Conservation (phyloP, 1,140 invertebrate species). For the Drosophila jambulina region DNA sequence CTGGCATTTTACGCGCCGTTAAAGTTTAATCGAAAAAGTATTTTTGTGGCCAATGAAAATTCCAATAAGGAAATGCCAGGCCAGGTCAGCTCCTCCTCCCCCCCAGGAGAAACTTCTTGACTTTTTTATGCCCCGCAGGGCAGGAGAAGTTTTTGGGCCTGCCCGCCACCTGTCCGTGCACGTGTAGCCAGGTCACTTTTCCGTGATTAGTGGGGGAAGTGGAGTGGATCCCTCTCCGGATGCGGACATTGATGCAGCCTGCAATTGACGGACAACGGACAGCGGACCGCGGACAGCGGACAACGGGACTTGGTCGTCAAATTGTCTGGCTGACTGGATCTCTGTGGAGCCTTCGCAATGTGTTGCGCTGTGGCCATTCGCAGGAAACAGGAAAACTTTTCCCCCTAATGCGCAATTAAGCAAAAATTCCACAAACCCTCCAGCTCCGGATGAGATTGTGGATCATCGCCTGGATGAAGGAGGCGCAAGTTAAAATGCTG, state of each 20-base stretch:
- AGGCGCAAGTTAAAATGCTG: conserved; percentile 23
- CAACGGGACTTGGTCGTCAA: conserved; percentile 21
- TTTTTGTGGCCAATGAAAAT: conserved; percentile 81
- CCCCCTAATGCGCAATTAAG: conserved; percentile 68
- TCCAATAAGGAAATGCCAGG: conserved; percentile 74
- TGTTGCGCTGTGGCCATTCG: conserved; percentile 55
- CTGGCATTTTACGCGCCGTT: conserved; percentile 75
- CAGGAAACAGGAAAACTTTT: conserved; percentile 64
- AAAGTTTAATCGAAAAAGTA: conserved; percentile 83
- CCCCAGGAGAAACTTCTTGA: conserved; percentile 63
- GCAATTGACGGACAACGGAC: conserved; percentile 40
- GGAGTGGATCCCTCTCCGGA: background rate
- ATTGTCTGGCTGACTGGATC: conserved; percentile 18
- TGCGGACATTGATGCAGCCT: conserved; percentile 31
- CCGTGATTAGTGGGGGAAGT: conserved; percentile 30
- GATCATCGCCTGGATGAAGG: conserved; percentile 29
- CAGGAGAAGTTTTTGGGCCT: conserved; percentile 31
- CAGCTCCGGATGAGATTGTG: background rate
- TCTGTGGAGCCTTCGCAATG: conserved; percentile 47
- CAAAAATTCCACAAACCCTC: conserved; percentile 33
- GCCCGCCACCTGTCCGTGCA: background rate
- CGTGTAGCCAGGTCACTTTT: conserved; percentile 12
- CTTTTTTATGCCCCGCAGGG: conserved; percentile 57
- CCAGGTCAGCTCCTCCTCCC: background rate
- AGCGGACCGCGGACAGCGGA: conserved; percentile 7